These are phyloP conservation scores for Oriolus oriolus DNA, from an alignment of 2,113 vertebrate genomes.

Conservation along the genomic window DNA sequence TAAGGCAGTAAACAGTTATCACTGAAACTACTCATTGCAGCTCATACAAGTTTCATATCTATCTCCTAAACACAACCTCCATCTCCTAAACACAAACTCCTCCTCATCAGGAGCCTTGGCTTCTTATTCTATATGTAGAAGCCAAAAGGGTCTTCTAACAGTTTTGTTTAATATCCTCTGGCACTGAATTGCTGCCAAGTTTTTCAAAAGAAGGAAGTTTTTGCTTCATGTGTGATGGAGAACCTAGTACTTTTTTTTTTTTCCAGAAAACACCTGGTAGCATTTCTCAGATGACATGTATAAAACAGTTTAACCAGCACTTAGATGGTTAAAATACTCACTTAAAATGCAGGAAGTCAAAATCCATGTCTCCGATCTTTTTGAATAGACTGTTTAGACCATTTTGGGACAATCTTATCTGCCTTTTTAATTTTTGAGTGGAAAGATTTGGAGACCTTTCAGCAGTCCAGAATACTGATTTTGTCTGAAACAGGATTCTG, in stretches of 20 bases:
- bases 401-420: background rate
- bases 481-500: background rate
- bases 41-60: background rate
- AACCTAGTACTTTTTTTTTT: background rate
- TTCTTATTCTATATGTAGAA: background rate
- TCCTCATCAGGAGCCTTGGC: background rate
- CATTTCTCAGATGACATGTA: background rate
- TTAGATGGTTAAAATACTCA: background rate
- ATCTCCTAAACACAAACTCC: background rate
- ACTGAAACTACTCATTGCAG: background rate
- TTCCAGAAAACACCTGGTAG: background rate
- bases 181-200: background rate
- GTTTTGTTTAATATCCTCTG: background rate
- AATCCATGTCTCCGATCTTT: background rate
- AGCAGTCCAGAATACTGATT: background rate
- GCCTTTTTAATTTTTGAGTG: background rate
- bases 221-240: background rate
- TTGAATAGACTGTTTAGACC: background rate
- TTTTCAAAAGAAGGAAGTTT: background rate
- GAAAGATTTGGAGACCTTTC: background rate
- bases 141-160: background rate
- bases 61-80: background rate
- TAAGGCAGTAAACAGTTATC: background rate
- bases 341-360: background rate
- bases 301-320: background rate